These are phyloP conservation scores for Villa cingulata DNA, from an alignment of 2,888 invertebrate genomes.

Conservation along the genomic window DNA sequence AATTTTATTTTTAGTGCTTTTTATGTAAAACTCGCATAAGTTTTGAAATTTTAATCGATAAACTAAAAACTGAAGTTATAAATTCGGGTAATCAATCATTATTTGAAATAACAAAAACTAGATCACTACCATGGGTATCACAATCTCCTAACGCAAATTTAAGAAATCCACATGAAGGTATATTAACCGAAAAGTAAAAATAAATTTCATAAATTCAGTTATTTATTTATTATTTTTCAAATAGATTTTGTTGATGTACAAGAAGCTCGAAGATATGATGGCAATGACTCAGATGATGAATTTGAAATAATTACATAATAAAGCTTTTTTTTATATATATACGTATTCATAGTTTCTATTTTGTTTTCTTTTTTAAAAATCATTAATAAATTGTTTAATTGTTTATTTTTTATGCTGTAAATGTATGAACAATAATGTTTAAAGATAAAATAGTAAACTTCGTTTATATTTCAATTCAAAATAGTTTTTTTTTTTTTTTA, in stretches of 20 bases:
- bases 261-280: conserved; percentile 10
- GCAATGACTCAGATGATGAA: conserved; percentile 65
- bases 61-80: conserved; percentile 47
- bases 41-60: conserved; percentile 27
- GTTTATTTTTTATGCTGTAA: conserved; percentile 2
- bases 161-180: conserved; percentile 22
- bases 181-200: conserved; percentile 7
- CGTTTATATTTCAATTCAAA: too few species aligned
- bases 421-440: too few species aligned
- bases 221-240: not conserved
- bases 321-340: too few species aligned
- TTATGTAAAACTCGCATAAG: conserved; percentile 62
- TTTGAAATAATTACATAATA: conserved; percentile 41
- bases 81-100: conserved; percentile 53
- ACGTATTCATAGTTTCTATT: too few species aligned
- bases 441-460: too few species aligned
- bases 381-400: too few species aligned
- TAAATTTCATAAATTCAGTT: not conserved
- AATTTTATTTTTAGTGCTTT: conserved; percentile 55
- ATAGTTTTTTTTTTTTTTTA: too few species aligned
- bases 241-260: conserved; percentile 19
- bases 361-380: too few species aligned
- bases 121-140: conserved; percentile 63
- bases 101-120: conserved; percentile 71
- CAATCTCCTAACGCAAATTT: conserved; percentile 5